Base-by-base conservation (phyloP, 2,888 invertebrate genomes). In the Melitaea athalia region DNA sequence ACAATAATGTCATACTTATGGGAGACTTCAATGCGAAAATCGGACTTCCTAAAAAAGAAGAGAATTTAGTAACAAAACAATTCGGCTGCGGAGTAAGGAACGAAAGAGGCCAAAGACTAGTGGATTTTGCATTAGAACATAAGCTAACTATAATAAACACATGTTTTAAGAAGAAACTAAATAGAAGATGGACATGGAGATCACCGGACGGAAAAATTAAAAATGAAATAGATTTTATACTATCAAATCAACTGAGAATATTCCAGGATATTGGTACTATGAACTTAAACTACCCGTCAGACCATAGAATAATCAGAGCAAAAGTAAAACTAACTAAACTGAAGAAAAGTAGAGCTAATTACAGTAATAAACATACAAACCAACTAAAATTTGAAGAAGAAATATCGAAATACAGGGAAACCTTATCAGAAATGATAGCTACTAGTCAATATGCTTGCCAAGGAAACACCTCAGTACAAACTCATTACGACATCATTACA, bases 211-310 rank as follows among this genome's bases (percentile, higher is more conserved):
- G 63, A 42, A 24, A 47, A 45, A n/a, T 38, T 33, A 71, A 71
- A 65, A 70, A 71, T 11, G 67, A 73, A 67, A 71, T 71, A 11
- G 69, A 72, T n/a, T 70, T 49, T n/a, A 69, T 70, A 31, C 38
- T 69, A 45, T 64, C 65, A 31, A 68, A 68, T 11, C 64, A 52
- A 53, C 67, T 53, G 12, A 49, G 38, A 14, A 52, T 67, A 42
- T 68, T 69, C 42, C 64, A 64, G 50, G 55, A 67, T 49, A 60
- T 68, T 31, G 68, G 45, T 7, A 50, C 47, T 17, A 33, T 68
- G 11, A 70, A 70, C 33, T 3, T 68, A 42, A 70, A 66, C 45
- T 70, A 61, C 31, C 65, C 69, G 4, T 68, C 72, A 45, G 69
- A 70, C 17, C 67, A 72, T 17, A 59, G 69, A 43, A 42, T 53